Evolutionary conservation across 2,888 invertebrate genomes (phyloP), one percentile per base, ranked within the genome.

Genomic region (Halictus quadricinctus): DNA sequence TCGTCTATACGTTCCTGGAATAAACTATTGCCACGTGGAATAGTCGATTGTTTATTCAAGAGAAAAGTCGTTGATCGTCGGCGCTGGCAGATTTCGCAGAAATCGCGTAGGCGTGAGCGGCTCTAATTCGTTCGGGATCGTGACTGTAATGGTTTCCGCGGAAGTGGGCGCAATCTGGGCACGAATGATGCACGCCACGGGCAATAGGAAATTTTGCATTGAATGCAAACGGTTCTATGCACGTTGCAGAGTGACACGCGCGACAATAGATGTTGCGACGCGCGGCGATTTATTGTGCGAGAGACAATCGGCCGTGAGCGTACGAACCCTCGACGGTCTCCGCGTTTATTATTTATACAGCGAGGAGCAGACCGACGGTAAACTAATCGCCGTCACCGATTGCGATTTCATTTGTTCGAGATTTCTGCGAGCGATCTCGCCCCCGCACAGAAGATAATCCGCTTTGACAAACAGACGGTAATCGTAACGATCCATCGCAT

Each of bases 401-500:
- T 36, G 15, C 25, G 29, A 64, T 29, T 64, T 13, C 3, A 13
- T 64, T 64, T 13, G 10, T 58, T 12, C 25, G 60, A 1, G n/a
- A 25, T n/a, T 25, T 60, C 25, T 25, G 64, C 29, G 29, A 15
- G 21, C 69, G 69, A 69, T 69, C 36, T 69, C 36, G 60, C 60
- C 60, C 25, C 60, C 41, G 41, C 10, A 1, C 18, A 41, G 21
- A 69, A 41, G 41, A 69, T 41, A 69, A 5, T 69, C 41, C 21
- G 21, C 69, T n/a, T 74, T 50, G n/a, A 10, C 69, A 36, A 36
- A 18, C 66, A 29, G 29, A 0, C 48, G 36, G 13, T 60, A 75
- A 72, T 87, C 84, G 60, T 69, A 75, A 84, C 78, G 78, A 87
- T 87, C 75, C 54, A 78, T 79, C 54, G 54, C 54, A 54, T 79